Evolutionary conservation across 1,140 invertebrate species (phyloP).

Genomic region (Ceratitis capitata): DNA sequence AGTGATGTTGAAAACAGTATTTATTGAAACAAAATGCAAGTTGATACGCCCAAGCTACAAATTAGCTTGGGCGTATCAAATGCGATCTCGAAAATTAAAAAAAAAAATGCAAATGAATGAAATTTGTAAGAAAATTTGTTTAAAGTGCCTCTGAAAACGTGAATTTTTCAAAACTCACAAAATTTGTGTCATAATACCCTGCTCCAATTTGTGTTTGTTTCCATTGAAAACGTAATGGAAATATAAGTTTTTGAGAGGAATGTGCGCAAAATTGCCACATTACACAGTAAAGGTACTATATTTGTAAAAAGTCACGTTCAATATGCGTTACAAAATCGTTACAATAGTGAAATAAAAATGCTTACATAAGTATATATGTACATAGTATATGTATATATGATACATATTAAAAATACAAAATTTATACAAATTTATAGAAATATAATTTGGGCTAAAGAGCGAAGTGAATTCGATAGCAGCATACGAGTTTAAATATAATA

Average conservation of each 20-base stretch:
- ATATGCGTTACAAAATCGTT: background rate
- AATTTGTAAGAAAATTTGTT: background rate
- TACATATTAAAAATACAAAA: background rate
- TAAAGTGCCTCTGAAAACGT: no score
- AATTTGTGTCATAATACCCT: no score
- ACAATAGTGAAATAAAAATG: background rate
- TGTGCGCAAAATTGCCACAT: background rate
- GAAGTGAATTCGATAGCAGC: no score
- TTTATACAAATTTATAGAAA: background rate
- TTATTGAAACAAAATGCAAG: background rate
- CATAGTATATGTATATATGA: background rate
- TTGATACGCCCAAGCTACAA: background rate
- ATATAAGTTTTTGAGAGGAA: background rate
- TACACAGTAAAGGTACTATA: background rate
- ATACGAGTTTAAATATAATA: no score
- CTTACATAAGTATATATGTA: background rate
- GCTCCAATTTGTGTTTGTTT: no score
- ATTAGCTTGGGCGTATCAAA: background rate
- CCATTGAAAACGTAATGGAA: background rate
- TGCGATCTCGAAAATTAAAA: background rate
- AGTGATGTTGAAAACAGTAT: background rate
- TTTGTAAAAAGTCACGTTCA: conserved; percentile 18
- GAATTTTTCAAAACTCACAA: background rate
- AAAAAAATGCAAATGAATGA: no score
- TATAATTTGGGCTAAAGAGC: no score